phyloP scores from a whole-genome alignment of 2,797 vertebrate species.

The Eptatretus atami region DNA sequence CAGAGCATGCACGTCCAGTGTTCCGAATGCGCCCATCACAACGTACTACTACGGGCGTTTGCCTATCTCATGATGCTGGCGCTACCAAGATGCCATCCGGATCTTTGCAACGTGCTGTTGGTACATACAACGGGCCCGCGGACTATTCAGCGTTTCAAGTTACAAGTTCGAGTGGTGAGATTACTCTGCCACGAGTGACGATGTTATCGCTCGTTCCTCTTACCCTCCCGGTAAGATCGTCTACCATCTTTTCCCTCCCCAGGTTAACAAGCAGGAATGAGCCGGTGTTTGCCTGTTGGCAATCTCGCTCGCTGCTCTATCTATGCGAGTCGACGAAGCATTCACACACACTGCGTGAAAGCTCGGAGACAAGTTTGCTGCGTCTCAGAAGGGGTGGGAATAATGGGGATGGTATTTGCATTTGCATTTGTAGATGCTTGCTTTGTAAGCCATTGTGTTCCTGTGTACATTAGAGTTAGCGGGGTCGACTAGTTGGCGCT shows the following conservation, averaged over 20 bases:
- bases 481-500: too few species aligned
- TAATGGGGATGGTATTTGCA: not conserved
- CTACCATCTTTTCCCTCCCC: not conserved
- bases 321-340: constrained; percentile 93
- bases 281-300: constrained; percentile 87
- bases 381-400: constrained; percentile 69
- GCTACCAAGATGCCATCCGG: constrained; percentile 85
- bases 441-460: not conserved
- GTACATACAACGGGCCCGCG: constrained; percentile 91
- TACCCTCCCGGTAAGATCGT: not conserved
- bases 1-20: constrained; percentile 97
- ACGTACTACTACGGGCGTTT: constrained; percentile 90
- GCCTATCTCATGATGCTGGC: constrained; percentile 93
- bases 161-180: constrained; percentile 95
- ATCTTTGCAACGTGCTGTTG: constrained; percentile 94
- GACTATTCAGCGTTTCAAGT: constrained; percentile 89
- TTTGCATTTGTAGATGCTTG: not conserved
- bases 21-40: constrained; percentile 88
- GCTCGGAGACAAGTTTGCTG: constrained; percentile 91
- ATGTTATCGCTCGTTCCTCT: not conserved
- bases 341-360: constrained; percentile 90
- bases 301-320: constrained; percentile 91
- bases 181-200: not conserved
- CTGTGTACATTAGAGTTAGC: too few species aligned
- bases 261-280: constrained; percentile 99